These are phyloP conservation scores for Sisor rabdophorus DNA, from an alignment of 2,113 vertebrate genomes.

Conservation along the genomic window DNA sequence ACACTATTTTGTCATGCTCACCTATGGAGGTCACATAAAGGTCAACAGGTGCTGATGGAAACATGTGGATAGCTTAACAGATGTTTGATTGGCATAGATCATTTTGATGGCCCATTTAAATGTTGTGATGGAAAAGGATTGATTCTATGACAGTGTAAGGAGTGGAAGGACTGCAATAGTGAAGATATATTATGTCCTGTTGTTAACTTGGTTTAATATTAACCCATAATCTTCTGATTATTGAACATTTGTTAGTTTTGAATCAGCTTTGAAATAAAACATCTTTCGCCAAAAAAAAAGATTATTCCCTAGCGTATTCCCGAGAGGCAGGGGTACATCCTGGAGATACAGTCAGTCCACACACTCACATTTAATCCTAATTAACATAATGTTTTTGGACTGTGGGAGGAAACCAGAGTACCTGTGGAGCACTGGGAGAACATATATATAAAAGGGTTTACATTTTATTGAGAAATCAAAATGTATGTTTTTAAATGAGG, in stretches of 20 bases:
- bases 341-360: too few species aligned
- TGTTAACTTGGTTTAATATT: conserved; percentile 5
- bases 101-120: conserved; percentile 71
- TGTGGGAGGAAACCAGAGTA: too few species aligned
- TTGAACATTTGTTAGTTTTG: background rate
- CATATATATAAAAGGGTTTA: too few species aligned
- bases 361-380: too few species aligned
- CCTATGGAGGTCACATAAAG: conserved; percentile 61
- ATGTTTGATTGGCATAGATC: conserved; percentile 70
- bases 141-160: conserved; percentile 56
- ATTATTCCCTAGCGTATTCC: too few species aligned
- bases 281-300: background rate
- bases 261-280: background rate
- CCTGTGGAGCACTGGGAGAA: too few species aligned
- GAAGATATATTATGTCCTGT: conserved; percentile 29
- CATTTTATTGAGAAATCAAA: too few species aligned
- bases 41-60: conserved; percentile 62
- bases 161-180: conserved; percentile 59
- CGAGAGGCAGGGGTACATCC: too few species aligned
- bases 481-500: too few species aligned
- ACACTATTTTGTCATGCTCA: conserved; percentile 37
- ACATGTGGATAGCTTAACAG: conserved; percentile 62
- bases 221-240: conserved; percentile 14
- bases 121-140: conserved; percentile 65
- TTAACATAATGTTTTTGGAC: too few species aligned